Evolutionary conservation across 2,888 invertebrate genomes (phyloP).

Genomic region (Leptopterna dolabrata): DNA sequence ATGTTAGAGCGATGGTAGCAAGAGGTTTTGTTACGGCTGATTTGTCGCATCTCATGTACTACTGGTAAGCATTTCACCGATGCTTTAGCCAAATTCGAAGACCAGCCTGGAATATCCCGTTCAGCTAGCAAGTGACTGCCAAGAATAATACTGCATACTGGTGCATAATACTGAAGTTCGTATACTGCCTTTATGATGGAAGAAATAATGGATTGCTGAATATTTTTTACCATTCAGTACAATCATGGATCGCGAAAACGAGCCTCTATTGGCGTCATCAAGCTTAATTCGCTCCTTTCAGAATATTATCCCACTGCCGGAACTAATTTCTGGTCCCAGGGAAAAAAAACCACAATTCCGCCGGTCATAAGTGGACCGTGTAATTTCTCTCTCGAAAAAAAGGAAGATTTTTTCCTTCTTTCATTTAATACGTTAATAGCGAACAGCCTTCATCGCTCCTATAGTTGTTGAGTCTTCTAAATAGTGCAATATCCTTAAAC

Average conservation of each 20-base stretch:
- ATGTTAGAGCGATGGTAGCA: too few relatives aligned
- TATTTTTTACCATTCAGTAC: not conserved
- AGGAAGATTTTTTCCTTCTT: constrained; percentile 6
- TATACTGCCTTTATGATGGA: too few relatives aligned
- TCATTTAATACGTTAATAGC: constrained; percentile 40
- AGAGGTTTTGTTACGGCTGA: too few relatives aligned
- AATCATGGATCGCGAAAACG: not conserved
- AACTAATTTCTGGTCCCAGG: constrained; percentile 31
- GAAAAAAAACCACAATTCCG: not conserved
- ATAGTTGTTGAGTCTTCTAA: constrained; percentile 12
- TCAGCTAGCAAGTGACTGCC: too few relatives aligned
- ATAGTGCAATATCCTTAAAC: constrained; percentile 51
- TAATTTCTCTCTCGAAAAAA: constrained; percentile 24
- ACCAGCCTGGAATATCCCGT: too few relatives aligned
- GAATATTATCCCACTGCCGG: constrained; percentile 11
- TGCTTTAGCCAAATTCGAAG: too few relatives aligned
- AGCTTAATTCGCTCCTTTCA: constrained; percentile 11
- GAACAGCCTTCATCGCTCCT: not conserved
- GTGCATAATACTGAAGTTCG: too few relatives aligned
- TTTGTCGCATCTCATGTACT: too few relatives aligned
- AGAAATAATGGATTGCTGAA: not conserved
- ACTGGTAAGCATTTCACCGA: too few relatives aligned
- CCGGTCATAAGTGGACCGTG: constrained; percentile 43
- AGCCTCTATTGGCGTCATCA: constrained; percentile 12
- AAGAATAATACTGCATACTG: too few relatives aligned